These are phyloP conservation scores for Toxotes lorentzi DNA, from an alignment of 2,797 vertebrate genomes.

Conservation along the genomic window DNA sequence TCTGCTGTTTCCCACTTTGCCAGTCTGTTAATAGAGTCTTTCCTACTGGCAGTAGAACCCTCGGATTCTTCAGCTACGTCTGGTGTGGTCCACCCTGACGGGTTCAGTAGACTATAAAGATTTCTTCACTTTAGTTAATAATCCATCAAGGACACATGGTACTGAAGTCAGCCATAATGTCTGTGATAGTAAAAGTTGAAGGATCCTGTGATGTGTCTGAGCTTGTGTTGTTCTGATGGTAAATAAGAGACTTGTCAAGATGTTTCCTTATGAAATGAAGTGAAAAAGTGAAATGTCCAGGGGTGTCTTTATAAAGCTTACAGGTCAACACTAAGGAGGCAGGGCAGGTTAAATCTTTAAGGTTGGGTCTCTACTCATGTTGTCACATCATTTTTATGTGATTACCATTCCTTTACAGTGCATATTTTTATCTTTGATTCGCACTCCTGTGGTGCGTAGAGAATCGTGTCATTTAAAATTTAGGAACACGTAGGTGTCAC, in stretches of 20 bases:
- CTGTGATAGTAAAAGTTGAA: conserved; percentile 53
- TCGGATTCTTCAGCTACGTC: conserved; percentile 24
- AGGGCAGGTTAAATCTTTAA: conserved; percentile 12
- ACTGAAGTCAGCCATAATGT: conserved; percentile 39
- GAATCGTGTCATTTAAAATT: neutral
- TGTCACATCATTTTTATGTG: neutral
- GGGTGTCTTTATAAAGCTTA: neutral
- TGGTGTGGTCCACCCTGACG: conserved; percentile 27
- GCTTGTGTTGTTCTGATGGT: neutral
- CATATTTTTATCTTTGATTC: conserved; percentile 13
- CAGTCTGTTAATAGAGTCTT: neutral
- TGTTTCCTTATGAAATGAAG: conserved; percentile 3
- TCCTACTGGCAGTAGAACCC: neutral
- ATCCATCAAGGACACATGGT: conserved; percentile 78
- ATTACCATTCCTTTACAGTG: conserved; percentile 1
- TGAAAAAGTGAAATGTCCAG: conserved; percentile 3
- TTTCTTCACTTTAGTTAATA: conserved; percentile 81
- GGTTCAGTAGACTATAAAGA: conserved; percentile 67
- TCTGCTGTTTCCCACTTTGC: neutral
- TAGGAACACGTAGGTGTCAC: neutral
- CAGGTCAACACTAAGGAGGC: conserved; percentile 26
- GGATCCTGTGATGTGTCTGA: neutral
- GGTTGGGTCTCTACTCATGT: conserved; percentile 1
- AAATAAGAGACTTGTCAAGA: neutral
- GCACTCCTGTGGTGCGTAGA: neutral